Conservation (phyloP, 2,113 vertebrate species). For the Pelecanoides urinatrix region DNA sequence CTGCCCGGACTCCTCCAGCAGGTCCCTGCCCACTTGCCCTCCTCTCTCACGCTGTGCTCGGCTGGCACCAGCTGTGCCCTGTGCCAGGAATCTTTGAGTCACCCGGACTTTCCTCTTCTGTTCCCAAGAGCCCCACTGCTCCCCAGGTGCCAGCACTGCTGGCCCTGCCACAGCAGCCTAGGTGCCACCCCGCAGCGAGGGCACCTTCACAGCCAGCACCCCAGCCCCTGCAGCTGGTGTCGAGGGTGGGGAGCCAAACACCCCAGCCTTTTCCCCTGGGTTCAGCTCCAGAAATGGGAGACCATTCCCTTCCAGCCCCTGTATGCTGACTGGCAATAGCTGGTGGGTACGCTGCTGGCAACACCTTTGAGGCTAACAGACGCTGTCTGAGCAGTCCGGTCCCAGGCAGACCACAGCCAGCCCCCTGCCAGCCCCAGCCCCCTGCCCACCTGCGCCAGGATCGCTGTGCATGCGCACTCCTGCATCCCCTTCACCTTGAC, state of each 20-base stretch:
- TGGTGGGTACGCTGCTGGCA: background rate
- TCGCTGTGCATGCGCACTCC: fast-evolving
- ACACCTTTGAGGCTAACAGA: background rate
- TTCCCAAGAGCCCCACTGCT: background rate
- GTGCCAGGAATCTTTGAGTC: slow-evolving; percentile 45
- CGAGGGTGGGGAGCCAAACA: background rate
- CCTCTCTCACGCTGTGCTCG: background rate
- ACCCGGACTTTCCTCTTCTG: background rate
- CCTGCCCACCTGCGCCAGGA: background rate
- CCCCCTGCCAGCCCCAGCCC: background rate
- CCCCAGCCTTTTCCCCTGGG: no score
- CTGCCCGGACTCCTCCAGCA: background rate
- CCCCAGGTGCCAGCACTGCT: background rate
- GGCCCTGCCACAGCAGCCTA: background rate
- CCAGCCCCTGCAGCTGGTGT: background rate
- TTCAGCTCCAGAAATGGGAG: background rate
- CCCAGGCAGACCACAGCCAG: background rate
- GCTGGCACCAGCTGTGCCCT: background rate
- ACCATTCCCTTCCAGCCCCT: background rate
- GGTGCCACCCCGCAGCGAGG: fast-evolving
- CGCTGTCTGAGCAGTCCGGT: fast-evolving
- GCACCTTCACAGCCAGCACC: background rate
- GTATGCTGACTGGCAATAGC: background rate
- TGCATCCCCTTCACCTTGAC: background rate
- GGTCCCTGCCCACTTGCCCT: background rate